Base-by-base conservation (phyloP, 2,113 vertebrate genomes). In the Stegostoma tigrinum region DNA sequence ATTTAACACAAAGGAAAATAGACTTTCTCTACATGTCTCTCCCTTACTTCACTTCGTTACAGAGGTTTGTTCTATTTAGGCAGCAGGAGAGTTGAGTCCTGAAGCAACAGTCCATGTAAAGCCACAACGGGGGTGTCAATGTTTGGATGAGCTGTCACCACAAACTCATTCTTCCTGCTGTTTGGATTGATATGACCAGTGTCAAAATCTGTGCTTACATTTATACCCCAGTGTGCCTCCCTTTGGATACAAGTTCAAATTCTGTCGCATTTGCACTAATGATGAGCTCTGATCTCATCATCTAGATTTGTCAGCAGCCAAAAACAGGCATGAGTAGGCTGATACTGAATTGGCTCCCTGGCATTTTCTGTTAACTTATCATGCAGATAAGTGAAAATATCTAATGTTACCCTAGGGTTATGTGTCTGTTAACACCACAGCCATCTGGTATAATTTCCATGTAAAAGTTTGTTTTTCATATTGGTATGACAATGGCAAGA, bases 21-120 rank as follows among this genome's bases (percentile, higher is more conserved):
- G 55, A 42, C 89, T 93, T 48, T 95, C 94, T 72, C 94, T 68
- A 95, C 68, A 72, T 34, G 94, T 12, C 42, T 95, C 67, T 45
- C 68, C 45, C 52, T 75, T 95, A 30, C 42, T 95, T 75, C 68
- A 95, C 67, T 95, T 95, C 14, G 30, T 48, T 72, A 14, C 2
- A 72, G 67, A 72, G 68, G 48, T 72, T 72, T 95, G 93, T 72
- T 68, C 67, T 95, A 34, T 95, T 95, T 72, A 95, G 94, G 24
- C 94, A 95, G 94, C 94, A 95, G 94, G 94, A 75, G 45, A 72
- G 67, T 52, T 72, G 72, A 75, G 42, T 95, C 94, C 68, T 70
- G 67, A 95, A 75, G 94, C 94, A 95, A 48, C 68, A 95, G 27
- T 48, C 61, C n/a, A 66, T 93, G 89, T n/a, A 66, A 48, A 27